Conservation (phyloP, 2,888 invertebrate species). For the Pterostichus niger region DNA sequence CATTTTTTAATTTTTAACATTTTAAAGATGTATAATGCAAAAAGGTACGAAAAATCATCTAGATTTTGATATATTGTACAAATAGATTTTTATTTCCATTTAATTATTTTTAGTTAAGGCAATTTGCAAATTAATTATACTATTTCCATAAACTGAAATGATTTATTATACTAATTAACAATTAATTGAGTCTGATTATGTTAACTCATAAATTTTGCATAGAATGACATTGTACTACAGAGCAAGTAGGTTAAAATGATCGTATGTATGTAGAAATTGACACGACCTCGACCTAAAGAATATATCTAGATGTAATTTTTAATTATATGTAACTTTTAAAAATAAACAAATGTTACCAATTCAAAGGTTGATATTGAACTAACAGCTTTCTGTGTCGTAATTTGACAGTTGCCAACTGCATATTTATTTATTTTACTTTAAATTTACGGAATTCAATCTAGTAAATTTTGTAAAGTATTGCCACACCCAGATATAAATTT, state of each 20-base stretch:
- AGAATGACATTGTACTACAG: conserved; percentile 42
- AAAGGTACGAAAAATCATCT: too few relatives aligned
- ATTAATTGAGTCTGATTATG: conserved; percentile 50
- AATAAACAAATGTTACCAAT: neutral
- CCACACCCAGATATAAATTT: too few relatives aligned
- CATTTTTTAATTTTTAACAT: too few relatives aligned
- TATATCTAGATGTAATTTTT: conserved; percentile 9
- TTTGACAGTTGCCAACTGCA: too few relatives aligned
- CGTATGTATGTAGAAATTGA: conserved; percentile 34
- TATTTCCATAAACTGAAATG: neutral
- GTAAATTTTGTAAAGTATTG: neutral
- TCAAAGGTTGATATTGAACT: neutral
- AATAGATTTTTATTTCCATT: neutral
- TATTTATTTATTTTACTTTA: neutral
- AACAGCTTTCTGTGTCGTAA: too few relatives aligned
- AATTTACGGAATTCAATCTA: neutral
- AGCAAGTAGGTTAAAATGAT: conserved; percentile 47
- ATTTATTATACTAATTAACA: conserved; percentile 44
- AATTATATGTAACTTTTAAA: neutral
- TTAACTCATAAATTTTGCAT: conserved; percentile 39
- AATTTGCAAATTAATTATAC: conserved; percentile 4
- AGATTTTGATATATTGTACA: too few relatives aligned
- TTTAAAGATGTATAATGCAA: too few relatives aligned
- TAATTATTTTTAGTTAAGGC: neutral
- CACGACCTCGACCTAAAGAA: conserved; percentile 47